A percentile compares a stretch with the other conserved stretches of the same genome.
Evolutionary conservation across 2,797 vertebrate genomes (phyloP).

Genomic region (Naso thynnoides): DNA sequence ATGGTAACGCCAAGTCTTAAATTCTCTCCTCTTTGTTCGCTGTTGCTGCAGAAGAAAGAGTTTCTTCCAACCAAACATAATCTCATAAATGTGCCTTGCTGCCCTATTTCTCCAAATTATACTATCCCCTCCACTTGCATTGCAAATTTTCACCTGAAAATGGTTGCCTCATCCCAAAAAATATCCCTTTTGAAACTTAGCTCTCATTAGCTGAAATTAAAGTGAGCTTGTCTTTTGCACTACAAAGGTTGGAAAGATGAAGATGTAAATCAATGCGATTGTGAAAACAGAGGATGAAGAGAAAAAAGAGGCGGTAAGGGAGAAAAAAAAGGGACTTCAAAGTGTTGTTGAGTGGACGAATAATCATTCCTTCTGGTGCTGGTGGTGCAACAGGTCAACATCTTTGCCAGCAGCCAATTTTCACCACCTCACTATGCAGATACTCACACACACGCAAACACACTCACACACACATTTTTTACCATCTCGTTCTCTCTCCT

Average conservation of each 20-base stretch:
- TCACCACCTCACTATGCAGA: constrained; percentile 40
- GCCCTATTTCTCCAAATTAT: constrained; percentile 56
- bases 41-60: constrained; percentile 28
- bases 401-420: constrained; percentile 57
- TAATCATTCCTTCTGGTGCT: constrained; percentile 68
- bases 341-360: constrained; percentile 47
- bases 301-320: constrained; percentile 7
- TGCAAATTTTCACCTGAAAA: constrained; percentile 77
- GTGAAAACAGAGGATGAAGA: constrained; percentile 37
- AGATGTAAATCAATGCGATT: constrained; percentile 76
- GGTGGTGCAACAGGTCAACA: constrained; percentile 67
- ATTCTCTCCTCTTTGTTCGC: constrained; percentile 1
- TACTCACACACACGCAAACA: constrained; percentile 9
- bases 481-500: background rate
- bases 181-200: constrained; percentile 47
- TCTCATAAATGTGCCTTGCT: constrained; percentile 25
- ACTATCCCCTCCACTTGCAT: constrained; percentile 49
- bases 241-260: constrained; percentile 77
- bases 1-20: constrained; percentile 12
- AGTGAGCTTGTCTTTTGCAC: constrained; percentile 75
- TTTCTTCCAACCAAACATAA: constrained; percentile 33
- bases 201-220: constrained; percentile 77
- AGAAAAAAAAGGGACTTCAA: constrained; percentile 68
- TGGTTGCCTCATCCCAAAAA: constrained; percentile 48
- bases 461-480: constrained; percentile 6